Evolutionary conservation across 2,888 invertebrate genomes (phyloP).

Genomic region (Cybosia mesomella): DNA sequence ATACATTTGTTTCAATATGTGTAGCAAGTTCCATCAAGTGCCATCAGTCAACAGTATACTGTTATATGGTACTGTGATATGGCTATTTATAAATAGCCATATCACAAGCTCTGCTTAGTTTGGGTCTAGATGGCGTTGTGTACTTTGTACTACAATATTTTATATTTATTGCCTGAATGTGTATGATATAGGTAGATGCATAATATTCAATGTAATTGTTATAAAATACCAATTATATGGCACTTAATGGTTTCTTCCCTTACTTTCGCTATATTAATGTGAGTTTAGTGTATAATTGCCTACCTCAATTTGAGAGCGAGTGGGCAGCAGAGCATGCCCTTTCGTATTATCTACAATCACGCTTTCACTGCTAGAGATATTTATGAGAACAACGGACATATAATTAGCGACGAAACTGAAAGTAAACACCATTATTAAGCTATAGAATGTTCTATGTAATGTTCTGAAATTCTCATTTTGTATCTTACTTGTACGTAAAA

Average conservation of each 20-base stretch:
- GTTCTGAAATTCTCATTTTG: neutral
- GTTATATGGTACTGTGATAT: too few relatives aligned
- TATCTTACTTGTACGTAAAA: too few relatives aligned
- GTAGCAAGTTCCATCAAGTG: too few relatives aligned
- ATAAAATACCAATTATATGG: neutral
- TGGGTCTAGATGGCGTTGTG: too few relatives aligned
- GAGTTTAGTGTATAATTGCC: constrained; percentile 4
- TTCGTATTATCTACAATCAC: constrained; percentile 32
- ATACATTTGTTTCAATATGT: too few relatives aligned
- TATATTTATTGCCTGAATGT: too few relatives aligned
- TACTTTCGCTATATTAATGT: neutral
- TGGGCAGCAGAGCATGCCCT: constrained; percentile 39
- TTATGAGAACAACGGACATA: constrained; percentile 25
- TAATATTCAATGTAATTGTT: neutral
- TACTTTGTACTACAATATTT: too few relatives aligned
- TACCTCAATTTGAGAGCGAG: constrained; percentile 15
- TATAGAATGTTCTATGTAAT: neutral
- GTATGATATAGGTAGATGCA: neutral
- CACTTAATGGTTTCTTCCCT: constrained; percentile 1
- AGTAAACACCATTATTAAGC: constrained; percentile 1
- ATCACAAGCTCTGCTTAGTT: too few relatives aligned
- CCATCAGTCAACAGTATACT: too few relatives aligned
- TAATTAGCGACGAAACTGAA: constrained; percentile 17
- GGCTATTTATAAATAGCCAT: too few relatives aligned
- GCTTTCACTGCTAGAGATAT: constrained; percentile 33